Percentiles rank a stretch among this genome's conserved stretches.
phyloP scores from a whole-genome alignment of 2,113 vertebrate genomes.

The Lepidothrix coronata region DNA sequence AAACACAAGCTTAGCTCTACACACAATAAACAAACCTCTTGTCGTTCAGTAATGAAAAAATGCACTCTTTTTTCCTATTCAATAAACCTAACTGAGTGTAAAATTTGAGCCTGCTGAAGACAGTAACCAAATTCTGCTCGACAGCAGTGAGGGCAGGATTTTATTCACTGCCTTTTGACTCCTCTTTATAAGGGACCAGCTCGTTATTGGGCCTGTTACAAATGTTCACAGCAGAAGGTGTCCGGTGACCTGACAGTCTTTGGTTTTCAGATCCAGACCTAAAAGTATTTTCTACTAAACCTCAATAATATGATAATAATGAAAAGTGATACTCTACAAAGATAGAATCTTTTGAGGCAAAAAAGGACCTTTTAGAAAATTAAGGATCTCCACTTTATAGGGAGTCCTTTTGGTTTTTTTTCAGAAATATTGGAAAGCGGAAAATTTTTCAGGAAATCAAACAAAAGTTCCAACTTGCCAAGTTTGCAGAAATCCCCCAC shows the following conservation, averaged over 20 bases:
- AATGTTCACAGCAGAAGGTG: accelerated
- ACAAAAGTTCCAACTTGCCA: neutral
- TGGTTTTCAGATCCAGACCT: neutral
- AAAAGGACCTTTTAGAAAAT: neutral
- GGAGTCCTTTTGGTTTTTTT: neutral
- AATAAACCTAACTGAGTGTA: neutral
- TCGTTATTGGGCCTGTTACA: neutral
- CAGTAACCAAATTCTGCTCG: neutral
- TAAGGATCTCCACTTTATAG: neutral
- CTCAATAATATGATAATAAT: neutral
- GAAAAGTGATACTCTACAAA: neutral
- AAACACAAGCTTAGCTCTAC: neutral
- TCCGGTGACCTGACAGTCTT: neutral
- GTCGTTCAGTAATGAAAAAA: neutral
- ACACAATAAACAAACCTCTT: neutral
- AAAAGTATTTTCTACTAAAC: neutral
- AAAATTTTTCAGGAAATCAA: neutral
- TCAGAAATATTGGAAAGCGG: neutral
- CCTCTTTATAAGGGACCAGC: neutral
- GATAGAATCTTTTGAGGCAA: neutral
- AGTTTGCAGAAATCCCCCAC: neutral
- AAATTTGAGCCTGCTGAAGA: neutral
- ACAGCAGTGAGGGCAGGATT: neutral
- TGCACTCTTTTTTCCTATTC: neutral
- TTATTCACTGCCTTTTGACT: neutral